Evolutionary conservation across 2,113 vertebrate species (phyloP), one percentile per base, ranked within the genome.

Genomic region (Oryzias woworae): DNA sequence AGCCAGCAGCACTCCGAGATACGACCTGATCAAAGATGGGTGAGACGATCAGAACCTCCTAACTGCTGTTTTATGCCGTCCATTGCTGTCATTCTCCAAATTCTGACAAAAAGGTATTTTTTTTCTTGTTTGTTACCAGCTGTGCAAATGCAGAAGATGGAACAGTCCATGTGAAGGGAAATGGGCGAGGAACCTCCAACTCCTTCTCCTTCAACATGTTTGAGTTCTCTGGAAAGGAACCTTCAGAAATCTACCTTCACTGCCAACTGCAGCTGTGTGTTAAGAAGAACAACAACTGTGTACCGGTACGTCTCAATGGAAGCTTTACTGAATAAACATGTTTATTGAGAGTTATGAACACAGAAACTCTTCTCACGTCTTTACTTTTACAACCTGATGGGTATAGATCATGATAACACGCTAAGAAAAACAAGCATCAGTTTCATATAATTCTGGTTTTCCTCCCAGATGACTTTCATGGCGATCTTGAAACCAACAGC

Each of bases 181-280:
- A 75, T 7, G 75, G 80, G 47, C 0, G 0, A 28, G 60, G 62
- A 50, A 49, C 62, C 20, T 75, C 60, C 49, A 71, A 20, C 46
- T 54, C 13, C 52, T 75, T 82, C 56, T 64, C 55, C 65, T 82
- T 82, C 60, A 78, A 69, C 58, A 62, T 61, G 45, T 82, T 82
- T 52, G 55, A 49, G 41, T 82, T 82, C 60, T 20, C 0, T 49
- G 49, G 17, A 7, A 5, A 36, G 36, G 36, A 43, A 15, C 22
- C 47, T 7, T 10, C 5, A 45, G 56, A 62, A 1, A 8, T 82
- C 53, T 82, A 41, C 45, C 24, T 78, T 42, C 75, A 75, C 64
- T 82, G 80, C 26, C 46, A 47, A 45, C 26, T 78, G 7, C 4
- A 49, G 14, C 71, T 75, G 44, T 75, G 80, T 43, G 13, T n/a